Conservation (phyloP, 2,797 vertebrate species). For the Rousettus madagascariensis region DNA sequence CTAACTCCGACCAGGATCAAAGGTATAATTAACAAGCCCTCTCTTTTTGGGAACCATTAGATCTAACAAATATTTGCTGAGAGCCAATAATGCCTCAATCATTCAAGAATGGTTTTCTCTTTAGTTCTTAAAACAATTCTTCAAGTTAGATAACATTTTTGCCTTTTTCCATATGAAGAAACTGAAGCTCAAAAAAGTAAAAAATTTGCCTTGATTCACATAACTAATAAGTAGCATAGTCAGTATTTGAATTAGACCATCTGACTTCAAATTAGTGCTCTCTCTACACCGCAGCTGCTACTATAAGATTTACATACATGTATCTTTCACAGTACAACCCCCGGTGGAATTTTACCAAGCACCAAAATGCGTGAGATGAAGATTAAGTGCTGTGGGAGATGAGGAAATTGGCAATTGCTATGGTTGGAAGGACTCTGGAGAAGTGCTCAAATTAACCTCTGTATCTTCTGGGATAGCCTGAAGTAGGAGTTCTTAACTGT, state of each 20-base stretch:
- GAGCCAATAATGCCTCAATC: background rate
- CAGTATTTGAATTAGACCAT: background rate
- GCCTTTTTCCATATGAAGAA: background rate
- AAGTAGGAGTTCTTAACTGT: background rate
- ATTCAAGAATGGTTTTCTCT: background rate
- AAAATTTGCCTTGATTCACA: background rate
- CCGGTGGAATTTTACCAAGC: background rate
- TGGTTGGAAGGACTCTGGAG: no score
- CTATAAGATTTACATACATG: background rate
- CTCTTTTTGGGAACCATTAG: background rate
- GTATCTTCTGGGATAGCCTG: background rate
- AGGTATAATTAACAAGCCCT: background rate
- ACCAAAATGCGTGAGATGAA: background rate
- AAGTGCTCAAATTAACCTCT: no score
- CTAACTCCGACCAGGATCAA: background rate
- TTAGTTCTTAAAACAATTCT: background rate
- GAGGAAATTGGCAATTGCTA: accelerated
- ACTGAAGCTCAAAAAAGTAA: background rate
- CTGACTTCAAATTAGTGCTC: background rate
- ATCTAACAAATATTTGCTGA: background rate
- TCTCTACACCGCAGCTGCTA: no score
- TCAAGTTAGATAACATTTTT: background rate
- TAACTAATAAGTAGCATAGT: no score
- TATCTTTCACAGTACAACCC: background rate
- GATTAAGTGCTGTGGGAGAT: background rate